Conservation (phyloP, 1,140 invertebrate species). For the Scaptomyza montana region DNA sequence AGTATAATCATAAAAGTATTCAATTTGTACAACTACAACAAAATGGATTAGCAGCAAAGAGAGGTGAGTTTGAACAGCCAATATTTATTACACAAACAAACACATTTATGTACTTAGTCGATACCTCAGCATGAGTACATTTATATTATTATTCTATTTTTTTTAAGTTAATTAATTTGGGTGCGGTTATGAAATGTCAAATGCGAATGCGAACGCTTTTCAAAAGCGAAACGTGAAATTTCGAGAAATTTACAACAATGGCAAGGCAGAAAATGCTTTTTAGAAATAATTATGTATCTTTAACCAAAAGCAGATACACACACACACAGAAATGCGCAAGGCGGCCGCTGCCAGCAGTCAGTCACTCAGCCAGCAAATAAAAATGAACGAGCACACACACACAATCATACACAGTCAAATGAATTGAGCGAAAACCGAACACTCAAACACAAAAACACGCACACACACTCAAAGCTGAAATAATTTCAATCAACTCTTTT, state of each 20-base stretch:
- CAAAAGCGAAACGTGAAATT: conserved; percentile 64
- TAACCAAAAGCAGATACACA: conserved; percentile 75
- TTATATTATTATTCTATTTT: not conserved
- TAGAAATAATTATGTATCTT: conserved; percentile 83
- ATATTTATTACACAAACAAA: conserved; percentile 10
- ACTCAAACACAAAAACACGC: conserved; percentile 24
- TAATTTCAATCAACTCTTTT: conserved; percentile 82
- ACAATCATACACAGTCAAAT: conserved; percentile 30
- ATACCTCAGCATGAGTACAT: too few relatives aligned
- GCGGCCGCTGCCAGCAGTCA: conserved; percentile 33
- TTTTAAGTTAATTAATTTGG: conserved; percentile 36
- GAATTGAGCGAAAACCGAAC: conserved; percentile 65
- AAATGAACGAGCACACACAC: conserved; percentile 51
- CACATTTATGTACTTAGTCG: not conserved
- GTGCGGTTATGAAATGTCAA: conserved; percentile 24
- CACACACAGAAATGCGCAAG: conserved; percentile 26
- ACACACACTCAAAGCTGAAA: conserved; percentile 45
- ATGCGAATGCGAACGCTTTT: conserved; percentile 32
- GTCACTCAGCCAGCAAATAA: conserved; percentile 49
- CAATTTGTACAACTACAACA: conserved; percentile 12
- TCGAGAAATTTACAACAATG: conserved; percentile 80
- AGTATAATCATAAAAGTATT: conserved; percentile 23
- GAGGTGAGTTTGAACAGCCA: conserved; percentile 32
- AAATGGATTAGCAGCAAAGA: conserved; percentile 47
- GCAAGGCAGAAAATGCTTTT: conserved; percentile 83